Base-by-base conservation (phyloP, 2,113 vertebrate species). In the Cebus imitator region DNA sequence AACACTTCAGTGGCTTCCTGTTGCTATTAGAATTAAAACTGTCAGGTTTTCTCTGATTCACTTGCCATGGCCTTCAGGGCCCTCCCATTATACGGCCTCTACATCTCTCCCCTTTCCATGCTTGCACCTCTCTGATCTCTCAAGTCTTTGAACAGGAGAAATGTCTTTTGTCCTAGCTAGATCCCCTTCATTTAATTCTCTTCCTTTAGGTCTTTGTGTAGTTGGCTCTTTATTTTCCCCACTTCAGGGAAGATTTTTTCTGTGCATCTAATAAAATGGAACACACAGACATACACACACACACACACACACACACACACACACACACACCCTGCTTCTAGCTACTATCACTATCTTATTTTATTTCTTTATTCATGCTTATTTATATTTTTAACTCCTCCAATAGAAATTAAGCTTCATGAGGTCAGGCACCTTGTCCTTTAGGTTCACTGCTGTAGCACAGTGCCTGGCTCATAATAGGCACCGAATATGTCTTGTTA, bases 311-410 rank as follows among this genome's bases (percentile, higher is more conserved):
- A 50, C 7, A 27, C 4, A 14, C 45, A 8, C 40, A 21, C 32
- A 43, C 43, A 43, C 43, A 43, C 37, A 40, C 37, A 3, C 37
- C 25, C 35, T 35, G 40, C 48, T 20, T 68, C 57, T 35, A 50
- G n/a, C 55, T 66, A 4, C 45, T 90, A 45, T 14, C 17, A 68
- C 8, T 76, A 13, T 45, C 48, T 52, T 66, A 32, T 58, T 27
- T 88, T 21, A 83, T 76, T 70, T 96, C 8, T 92, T n/a, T 66
- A 58, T 91, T 91, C 83, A 32, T 8, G 96, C 90, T 83, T 27
- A 80, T 75, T 83, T 27, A 80, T 75, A 37, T 20, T 61, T 94
- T 82, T 18, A 37, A 40, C 6, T 64, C 21, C 5, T 76, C 17
- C 76, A 73, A 4, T 52, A 50, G 48, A 85, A 85, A 52, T 64